Evolutionary conservation across 2,888 invertebrate genomes (phyloP).

Genomic region (Antheraea yamamai): DNA sequence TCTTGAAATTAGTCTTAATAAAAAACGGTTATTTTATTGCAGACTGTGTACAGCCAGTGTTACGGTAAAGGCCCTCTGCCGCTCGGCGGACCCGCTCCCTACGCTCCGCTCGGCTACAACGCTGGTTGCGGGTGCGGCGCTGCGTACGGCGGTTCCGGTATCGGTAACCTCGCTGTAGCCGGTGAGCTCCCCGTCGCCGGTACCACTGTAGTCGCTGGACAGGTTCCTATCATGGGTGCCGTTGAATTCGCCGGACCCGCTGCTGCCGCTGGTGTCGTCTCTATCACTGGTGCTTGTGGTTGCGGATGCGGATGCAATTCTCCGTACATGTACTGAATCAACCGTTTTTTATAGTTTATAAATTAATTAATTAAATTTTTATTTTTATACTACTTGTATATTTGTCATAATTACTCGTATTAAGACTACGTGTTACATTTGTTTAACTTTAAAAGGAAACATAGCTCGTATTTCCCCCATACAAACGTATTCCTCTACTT

Average conservation of each 20-base stretch:
- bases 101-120: conserved; percentile 8
- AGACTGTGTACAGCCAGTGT: conserved; percentile 27
- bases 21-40: background rate
- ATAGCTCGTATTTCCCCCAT: no score
- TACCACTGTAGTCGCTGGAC: conserved; percentile 39
- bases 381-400: background rate
- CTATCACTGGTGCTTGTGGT: conserved; percentile 23
- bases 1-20: background rate
- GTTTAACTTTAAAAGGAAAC: no score
- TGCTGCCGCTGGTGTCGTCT: conserved; percentile 36
- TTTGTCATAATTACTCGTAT: background rate
- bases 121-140: conserved; percentile 18
- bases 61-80: conserved; percentile 7
- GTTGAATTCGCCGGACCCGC: conserved; percentile 41
- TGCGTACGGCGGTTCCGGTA: conserved; percentile 37
- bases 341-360: background rate
- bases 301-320: conserved; percentile 23
- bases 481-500: no score
- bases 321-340: conserved; percentile 15
- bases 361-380: no score
- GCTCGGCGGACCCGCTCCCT: background rate
- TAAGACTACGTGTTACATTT: background rate
- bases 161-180: conserved; percentile 41
- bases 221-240: conserved; percentile 45
- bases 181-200: conserved; percentile 43